phyloP scores from a whole-genome alignment of 2,113 vertebrate species.

The Recurvirostra avosetta region DNA sequence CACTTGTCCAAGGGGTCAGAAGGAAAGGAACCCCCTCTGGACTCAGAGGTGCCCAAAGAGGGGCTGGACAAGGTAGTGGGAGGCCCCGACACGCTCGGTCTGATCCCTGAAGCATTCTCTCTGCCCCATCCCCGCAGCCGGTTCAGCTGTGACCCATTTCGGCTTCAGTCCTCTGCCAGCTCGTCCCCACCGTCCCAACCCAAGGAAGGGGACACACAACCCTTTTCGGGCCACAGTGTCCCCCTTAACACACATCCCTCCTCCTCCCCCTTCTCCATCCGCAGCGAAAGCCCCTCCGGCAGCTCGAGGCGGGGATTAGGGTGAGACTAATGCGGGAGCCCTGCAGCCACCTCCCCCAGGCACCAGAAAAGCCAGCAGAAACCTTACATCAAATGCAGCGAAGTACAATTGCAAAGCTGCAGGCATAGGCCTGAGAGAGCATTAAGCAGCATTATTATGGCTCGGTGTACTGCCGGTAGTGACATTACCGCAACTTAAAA shows the following conservation, averaged over 20 bases:
- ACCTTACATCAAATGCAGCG: background rate
- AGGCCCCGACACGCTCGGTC: rapidly evolving
- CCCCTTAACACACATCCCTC: background rate
- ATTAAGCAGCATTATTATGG: background rate
- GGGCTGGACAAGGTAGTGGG: background rate
- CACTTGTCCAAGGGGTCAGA: rapidly evolving
- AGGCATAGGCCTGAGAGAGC: background rate
- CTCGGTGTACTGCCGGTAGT: background rate
- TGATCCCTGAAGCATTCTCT: background rate
- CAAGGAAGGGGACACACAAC: background rate
- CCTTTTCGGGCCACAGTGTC: background rate
- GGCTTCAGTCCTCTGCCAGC: background rate
- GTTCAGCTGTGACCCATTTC: background rate
- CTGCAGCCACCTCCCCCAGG: background rate
- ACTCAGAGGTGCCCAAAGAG: background rate
- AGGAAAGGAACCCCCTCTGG: background rate
- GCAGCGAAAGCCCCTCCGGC: background rate
- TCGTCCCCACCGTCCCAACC: background rate
- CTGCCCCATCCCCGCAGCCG: background rate
- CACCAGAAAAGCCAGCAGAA: background rate
- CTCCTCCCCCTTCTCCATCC: background rate
- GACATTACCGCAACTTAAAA: background rate
- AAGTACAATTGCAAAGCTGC: background rate
- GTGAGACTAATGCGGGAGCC: background rate
- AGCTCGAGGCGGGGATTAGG: background rate